These are phyloP conservation scores for Myotis vivesi DNA, from an alignment of 2,797 vertebrate species.

Conservation along the genomic window DNA sequence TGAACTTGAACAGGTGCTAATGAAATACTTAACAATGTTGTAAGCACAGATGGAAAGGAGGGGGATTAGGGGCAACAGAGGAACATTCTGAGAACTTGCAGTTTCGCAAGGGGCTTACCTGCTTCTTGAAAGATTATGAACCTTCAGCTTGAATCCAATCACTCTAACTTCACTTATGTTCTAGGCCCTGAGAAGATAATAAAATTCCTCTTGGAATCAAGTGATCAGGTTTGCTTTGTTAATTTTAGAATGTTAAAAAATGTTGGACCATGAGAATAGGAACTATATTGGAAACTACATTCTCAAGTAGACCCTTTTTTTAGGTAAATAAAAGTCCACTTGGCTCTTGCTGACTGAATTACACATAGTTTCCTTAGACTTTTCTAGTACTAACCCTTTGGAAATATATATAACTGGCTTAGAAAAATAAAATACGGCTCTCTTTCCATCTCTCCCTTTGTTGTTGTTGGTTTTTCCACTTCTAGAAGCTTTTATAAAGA, in stretches of 20 bases:
- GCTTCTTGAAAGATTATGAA: not conserved
- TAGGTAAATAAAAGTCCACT: constrained; percentile 66
- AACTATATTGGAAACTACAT: constrained; percentile 54
- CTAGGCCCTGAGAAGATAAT: constrained; percentile 12
- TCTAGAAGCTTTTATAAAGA: constrained; percentile 57
- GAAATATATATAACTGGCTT: constrained; percentile 71
- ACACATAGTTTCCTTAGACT: constrained; percentile 76
- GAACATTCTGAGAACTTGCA: not conserved
- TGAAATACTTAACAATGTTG: not conserved
- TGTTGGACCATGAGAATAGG: constrained; percentile 32
- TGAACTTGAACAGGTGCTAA: not conserved
- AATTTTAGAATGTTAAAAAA: constrained; percentile 68
- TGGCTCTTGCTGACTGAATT: constrained; percentile 60
- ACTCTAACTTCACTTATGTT: not conserved
- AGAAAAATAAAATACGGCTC: constrained; percentile 72
- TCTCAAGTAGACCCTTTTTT: constrained; percentile 63
- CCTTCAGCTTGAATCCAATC: not conserved
- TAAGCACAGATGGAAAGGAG: not conserved
- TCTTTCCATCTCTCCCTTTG: constrained; percentile 21
- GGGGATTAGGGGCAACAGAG: fast-evolving
- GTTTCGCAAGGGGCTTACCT: not conserved
- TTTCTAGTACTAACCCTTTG: constrained; percentile 48
- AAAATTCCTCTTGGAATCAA: constrained; percentile 48
- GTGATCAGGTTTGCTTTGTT: constrained; percentile 45
- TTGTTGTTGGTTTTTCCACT: constrained; percentile 50